Percentiles rank a stretch among this genome's conserved stretches.
These are phyloP conservation scores for Heterocephalus glaber DNA, from an alignment of 2,113 vertebrate species.

Conservation along the genomic window DNA sequence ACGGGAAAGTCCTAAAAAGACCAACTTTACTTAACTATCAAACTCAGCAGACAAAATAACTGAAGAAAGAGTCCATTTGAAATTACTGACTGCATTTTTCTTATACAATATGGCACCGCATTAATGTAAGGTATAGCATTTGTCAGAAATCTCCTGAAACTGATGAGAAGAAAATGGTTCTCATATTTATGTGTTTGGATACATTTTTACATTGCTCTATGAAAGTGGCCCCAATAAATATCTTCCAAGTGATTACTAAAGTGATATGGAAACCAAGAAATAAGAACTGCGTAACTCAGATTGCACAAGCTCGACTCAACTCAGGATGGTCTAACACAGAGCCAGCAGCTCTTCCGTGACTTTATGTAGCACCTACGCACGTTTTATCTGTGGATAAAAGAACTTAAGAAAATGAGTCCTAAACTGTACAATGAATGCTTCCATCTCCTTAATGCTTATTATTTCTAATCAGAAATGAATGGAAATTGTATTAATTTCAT, in stretches of 20 bases:
- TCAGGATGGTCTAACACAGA: background rate
- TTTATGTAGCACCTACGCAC: background rate
- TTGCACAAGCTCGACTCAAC: background rate
- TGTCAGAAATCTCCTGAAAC: conserved; percentile 30
- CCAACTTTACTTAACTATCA: background rate
- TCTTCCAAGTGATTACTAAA: conserved; percentile 11
- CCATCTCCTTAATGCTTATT: background rate
- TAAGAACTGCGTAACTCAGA: background rate
- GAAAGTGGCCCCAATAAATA: background rate
- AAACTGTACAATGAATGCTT: background rate
- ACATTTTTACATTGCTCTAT: background rate
- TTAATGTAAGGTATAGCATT: background rate
- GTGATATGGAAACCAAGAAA: background rate
- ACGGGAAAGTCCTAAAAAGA: background rate
- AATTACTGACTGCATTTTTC: conserved; percentile 12
- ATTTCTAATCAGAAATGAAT: background rate
- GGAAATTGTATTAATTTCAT: background rate
- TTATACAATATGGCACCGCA: background rate
- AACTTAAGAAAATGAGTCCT: background rate
- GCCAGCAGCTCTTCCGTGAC: accelerated
- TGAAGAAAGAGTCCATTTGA: background rate
- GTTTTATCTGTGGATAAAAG: background rate
- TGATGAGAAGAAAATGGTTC: conserved; percentile 15
- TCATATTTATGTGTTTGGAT: background rate
- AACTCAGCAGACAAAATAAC: conserved; percentile 19